phyloP scores from a whole-genome alignment of 2,888 invertebrate genomes.

The Tachina lurida region DNA sequence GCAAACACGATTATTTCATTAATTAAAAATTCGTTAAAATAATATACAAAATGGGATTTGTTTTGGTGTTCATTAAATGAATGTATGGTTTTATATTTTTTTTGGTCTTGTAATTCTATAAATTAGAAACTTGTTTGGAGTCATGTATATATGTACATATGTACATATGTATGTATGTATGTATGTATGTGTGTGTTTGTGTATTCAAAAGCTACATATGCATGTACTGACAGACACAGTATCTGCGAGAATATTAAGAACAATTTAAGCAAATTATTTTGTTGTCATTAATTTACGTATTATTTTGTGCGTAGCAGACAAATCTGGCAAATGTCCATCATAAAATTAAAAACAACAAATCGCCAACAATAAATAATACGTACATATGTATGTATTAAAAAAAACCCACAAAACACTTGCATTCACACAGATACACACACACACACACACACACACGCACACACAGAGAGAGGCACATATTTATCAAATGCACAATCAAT shows the following conservation, averaged over 20 bases:
- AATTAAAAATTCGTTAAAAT: slow-evolving; percentile 41
- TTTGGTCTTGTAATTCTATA: slow-evolving; percentile 53
- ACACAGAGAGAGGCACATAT: not conserved
- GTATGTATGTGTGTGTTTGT: too few species aligned
- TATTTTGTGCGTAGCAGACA: slow-evolving; percentile 57
- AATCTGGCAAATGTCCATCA: slow-evolving; percentile 68
- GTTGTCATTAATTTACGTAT: slow-evolving; percentile 35
- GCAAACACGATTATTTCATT: slow-evolving; percentile 7
- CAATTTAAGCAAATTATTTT: slow-evolving; percentile 51
- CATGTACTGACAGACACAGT: not conserved
- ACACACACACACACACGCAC: slow-evolving; percentile 8
- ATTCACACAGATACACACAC: not conserved
- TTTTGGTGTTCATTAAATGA: slow-evolving; percentile 38
- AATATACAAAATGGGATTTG: slow-evolving; percentile 44
- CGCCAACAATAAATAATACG: slow-evolving; percentile 30
- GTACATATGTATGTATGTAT: too few species aligned
- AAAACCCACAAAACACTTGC: slow-evolving; percentile 35
- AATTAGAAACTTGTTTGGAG: slow-evolving; percentile 55
- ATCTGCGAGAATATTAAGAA: slow-evolving; percentile 25
- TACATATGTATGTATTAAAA: not conserved
- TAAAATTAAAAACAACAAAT: slow-evolving; percentile 49
- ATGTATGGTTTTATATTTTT: not conserved
- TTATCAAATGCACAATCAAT: not conserved
- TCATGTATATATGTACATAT: not conserved
- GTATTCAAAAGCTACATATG: not conserved